phyloP scores from a whole-genome alignment of 1,140 invertebrate genomes.

The Trachymyrmex septentrionalis region DNA sequence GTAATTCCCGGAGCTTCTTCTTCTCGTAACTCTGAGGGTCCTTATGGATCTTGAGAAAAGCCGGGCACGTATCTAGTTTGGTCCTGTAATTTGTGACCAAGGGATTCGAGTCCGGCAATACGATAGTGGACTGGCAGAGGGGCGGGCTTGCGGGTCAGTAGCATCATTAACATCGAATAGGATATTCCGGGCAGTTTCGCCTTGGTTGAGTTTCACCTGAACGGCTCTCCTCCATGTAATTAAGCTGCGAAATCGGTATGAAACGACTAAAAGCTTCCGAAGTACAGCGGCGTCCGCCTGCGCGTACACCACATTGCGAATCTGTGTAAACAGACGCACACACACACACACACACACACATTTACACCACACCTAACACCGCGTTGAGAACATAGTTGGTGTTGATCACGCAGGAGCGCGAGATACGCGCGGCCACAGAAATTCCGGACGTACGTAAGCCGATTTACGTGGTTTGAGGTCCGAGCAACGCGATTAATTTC shows the following conservation, averaged over 20 bases:
- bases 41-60: slow-evolving; percentile 61
- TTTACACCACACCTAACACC: background rate
- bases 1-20: slow-evolving; percentile 63
- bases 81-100: slow-evolving; percentile 70
- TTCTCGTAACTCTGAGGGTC: slow-evolving; percentile 29
- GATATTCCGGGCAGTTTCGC: slow-evolving; percentile 69
- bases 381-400: slow-evolving; percentile 44
- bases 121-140: slow-evolving; percentile 52
- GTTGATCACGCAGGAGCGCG: slow-evolving; percentile 57
- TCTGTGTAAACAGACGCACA: background rate
- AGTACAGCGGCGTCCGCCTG: slow-evolving; percentile 14
- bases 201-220: slow-evolving; percentile 64
- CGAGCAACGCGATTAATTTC: slow-evolving; percentile 67
- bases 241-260: slow-evolving; percentile 54
- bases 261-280: slow-evolving; percentile 56
- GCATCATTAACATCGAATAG: slow-evolving; percentile 75
- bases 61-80: slow-evolving; percentile 58
- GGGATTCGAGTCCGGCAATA: slow-evolving; percentile 64
- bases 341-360: background rate
- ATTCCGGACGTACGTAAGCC: slow-evolving; percentile 63
- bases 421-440: slow-evolving; percentile 57
- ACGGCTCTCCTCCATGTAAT: slow-evolving; percentile 60
- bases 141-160: slow-evolving; percentile 60
- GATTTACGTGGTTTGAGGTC: slow-evolving; percentile 65
- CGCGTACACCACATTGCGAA: background rate